A percentile compares a stretch with the other conserved stretches of the same genome.
These are phyloP conservation scores for Meriones psammophilus DNA, from an alignment of 2,797 vertebrate species.

Conservation along the genomic window DNA sequence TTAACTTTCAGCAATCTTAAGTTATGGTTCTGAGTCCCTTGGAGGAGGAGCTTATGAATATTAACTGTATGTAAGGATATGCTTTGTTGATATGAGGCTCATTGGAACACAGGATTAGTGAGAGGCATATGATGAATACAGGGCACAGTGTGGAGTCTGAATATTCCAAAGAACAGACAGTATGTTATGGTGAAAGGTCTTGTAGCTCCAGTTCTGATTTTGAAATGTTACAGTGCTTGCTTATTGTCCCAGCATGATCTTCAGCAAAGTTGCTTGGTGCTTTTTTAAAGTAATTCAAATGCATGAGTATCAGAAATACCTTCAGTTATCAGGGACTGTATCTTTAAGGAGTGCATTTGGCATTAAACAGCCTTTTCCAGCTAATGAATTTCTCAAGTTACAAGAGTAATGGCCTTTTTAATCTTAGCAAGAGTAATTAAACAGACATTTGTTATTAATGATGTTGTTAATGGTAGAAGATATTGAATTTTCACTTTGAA, in stretches of 20 bases:
- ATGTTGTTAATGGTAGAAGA: slow-evolving; percentile 90
- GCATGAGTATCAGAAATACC: slow-evolving; percentile 80
- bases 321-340: slow-evolving; percentile 83
- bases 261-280: slow-evolving; percentile 71
- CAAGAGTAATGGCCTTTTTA: slow-evolving; percentile 90
- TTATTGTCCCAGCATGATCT: slow-evolving; percentile 81
- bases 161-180: slow-evolving; percentile 73
- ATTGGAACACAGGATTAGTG: slow-evolving; percentile 50
- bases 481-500: slow-evolving; percentile 87
- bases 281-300: slow-evolving; percentile 84
- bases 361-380: slow-evolving; percentile 87
- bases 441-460: slow-evolving; percentile 91
- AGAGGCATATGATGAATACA: slow-evolving; percentile 72
- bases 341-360: slow-evolving; percentile 87
- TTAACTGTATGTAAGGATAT: slow-evolving; percentile 71
- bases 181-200: slow-evolving; percentile 59
- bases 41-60: slow-evolving; percentile 79
- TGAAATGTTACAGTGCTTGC: slow-evolving; percentile 78
- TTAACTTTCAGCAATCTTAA: slow-evolving; percentile 75
- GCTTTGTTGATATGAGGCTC: slow-evolving; percentile 44
- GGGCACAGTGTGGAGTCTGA: slow-evolving; percentile 76
- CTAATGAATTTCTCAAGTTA: slow-evolving; percentile 90
- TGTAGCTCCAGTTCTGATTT: slow-evolving; percentile 77
- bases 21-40: slow-evolving; percentile 72
- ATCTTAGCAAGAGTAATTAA: slow-evolving; percentile 91